Base-by-base conservation (phyloP, 1,140 invertebrate species). In the Zaprionus davidi region DNA sequence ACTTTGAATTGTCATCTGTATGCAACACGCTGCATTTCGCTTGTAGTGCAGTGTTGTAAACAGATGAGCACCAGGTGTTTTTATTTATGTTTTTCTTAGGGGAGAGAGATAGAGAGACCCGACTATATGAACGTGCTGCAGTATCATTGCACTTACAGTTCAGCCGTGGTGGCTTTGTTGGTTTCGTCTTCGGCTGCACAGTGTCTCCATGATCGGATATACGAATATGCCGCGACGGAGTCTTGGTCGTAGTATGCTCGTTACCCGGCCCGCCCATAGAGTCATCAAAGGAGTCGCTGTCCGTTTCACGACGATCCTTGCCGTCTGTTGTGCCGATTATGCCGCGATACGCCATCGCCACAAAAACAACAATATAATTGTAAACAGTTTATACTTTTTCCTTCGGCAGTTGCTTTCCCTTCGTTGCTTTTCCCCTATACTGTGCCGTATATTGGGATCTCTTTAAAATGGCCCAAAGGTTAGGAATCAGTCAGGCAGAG, bases 291-390 rank as follows among this genome's bases (percentile, higher is more conserved):
- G 71, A 76, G 38, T 84, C 84, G 2, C 59, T 26, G 20, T 88
- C 84, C 46, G 31, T 28, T 15, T 59, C 64, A 38, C 31, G 28
- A 1, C 20, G 24, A 41, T 63, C 24, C 5, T 38, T 11, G 6
- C 58, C 41, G 11, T 85, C 73, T 17, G 71, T 59, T 9, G 64
- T 77, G 41, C 64, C 75, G 20, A 90, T 59, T 46, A 90, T 79
- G 51, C 85, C 85, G 13, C 85, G 85, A 66, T 85, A 90, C 5
- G 85, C 81, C 85, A 90, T 90, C 58, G 20, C 28, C 56, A 49
- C 20, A 28, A n/a, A 28, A 15, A 6, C 1, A 49, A 20, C 7
- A 22, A 22, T 49, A 20, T 34, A 34, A 34, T 3, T 11, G 3
- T 34, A 22, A 49, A 49, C 11, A 49, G 17, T 44, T n/a, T 44